A percentile compares a stretch with the other conserved stretches of the same genome.
Conservation (phyloP, 2,888 invertebrate genomes). For the Cepaea hortensis region DNA sequence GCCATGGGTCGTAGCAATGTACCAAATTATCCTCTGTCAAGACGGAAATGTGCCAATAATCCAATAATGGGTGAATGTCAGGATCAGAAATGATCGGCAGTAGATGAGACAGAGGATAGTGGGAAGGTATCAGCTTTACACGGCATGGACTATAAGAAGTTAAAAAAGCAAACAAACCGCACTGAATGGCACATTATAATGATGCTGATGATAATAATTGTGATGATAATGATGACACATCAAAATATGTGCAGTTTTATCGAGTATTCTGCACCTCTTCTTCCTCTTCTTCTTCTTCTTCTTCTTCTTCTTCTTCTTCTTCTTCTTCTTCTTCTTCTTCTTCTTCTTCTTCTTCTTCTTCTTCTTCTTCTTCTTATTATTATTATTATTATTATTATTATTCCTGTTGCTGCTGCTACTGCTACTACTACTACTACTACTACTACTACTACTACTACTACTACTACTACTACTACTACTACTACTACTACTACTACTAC, state of each 20-base stretch:
- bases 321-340: background rate
- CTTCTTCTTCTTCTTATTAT: background rate
- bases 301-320: constrained; percentile 5
- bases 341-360: constrained; percentile 22
- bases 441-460: constrained; percentile 29
- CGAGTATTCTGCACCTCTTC: background rate
- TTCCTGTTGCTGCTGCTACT: background rate
- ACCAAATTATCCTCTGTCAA: no score
- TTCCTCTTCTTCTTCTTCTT: background rate
- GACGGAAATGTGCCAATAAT: no score
- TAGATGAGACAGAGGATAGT: no score
- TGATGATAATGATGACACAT: background rate
- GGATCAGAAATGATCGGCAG: no score
- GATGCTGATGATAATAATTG: no score
- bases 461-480: constrained; percentile 25
- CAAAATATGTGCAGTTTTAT: background rate
- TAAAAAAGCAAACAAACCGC: no score
- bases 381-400: background rate
- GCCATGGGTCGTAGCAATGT: no score
- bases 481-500: constrained; percentile 20
- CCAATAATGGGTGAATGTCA: no score
- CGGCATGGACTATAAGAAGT: no score
- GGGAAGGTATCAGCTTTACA: no score
- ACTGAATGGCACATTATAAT: no score
- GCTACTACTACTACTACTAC: constrained; percentile 17